Conservation (phyloP, 2,113 vertebrate genomes). For the Hassar affinis region DNA sequence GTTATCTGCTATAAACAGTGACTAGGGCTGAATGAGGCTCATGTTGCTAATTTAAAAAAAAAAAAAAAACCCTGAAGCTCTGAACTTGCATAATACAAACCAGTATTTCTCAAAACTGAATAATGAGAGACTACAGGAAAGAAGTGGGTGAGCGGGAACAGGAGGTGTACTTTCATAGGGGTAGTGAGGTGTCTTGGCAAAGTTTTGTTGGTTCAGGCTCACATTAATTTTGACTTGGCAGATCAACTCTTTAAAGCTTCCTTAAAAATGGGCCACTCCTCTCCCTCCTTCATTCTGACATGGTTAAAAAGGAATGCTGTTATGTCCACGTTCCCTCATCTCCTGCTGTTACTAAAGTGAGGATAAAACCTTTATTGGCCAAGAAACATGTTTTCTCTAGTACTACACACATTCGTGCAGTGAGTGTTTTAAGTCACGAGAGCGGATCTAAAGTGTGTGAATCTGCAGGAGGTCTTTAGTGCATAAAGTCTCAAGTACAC, state of each 20-base stretch:
- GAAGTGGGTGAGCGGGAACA: neutral
- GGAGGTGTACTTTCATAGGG: constrained; percentile 26
- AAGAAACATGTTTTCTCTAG: constrained; percentile 74
- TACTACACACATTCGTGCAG: constrained; percentile 72
- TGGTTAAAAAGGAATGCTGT: constrained; percentile 75
- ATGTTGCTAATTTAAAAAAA: neutral
- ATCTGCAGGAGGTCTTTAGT: constrained; percentile 60
- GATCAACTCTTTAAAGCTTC: constrained; percentile 54
- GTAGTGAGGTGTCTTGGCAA: constrained; percentile 48
- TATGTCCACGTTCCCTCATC: constrained; percentile 64
- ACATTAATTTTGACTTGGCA: constrained; percentile 58
- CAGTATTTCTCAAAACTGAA: neutral
- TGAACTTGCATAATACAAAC: neutral
- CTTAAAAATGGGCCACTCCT: constrained; percentile 47
- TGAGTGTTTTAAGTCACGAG: constrained; percentile 79
- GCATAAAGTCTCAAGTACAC: neutral
- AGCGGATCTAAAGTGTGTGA: constrained; percentile 64
- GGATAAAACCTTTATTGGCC: constrained; percentile 76
- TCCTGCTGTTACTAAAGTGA: constrained; percentile 75
- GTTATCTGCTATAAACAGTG: neutral
- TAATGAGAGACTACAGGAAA: neutral
- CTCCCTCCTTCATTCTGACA: constrained; percentile 71
- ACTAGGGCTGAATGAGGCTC: neutral
- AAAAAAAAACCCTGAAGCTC: neutral
- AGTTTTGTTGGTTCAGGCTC: constrained; percentile 52